Conservation (phyloP, 2,888 invertebrate genomes). For the Polydrusus cervinus region DNA sequence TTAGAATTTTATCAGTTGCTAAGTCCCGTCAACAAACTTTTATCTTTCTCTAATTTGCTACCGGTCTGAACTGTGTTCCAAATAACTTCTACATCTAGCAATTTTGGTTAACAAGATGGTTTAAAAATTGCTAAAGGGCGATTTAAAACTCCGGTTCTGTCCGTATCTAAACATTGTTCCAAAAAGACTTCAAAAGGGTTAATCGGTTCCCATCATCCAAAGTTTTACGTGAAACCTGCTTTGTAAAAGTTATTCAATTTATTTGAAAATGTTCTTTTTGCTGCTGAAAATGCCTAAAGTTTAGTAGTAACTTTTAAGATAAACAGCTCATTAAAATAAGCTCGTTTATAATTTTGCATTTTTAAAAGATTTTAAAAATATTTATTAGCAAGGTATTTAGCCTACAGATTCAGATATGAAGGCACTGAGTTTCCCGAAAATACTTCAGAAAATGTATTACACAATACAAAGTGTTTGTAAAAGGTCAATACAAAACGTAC, state of each 20-base stretch:
- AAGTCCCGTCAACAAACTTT: too few species aligned
- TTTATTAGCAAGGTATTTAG: not conserved
- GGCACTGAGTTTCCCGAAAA: too few species aligned
- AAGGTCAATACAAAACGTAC: too few species aligned
- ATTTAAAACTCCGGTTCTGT: too few species aligned
- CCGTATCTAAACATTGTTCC: not conserved
- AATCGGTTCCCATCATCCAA: slow-evolving; percentile 9
- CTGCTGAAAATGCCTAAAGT: not conserved
- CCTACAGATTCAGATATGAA: not conserved
- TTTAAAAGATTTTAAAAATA: not conserved
- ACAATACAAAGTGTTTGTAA: too few species aligned
- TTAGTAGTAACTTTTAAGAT: slow-evolving; percentile 15
- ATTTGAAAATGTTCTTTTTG: slow-evolving; percentile 16
- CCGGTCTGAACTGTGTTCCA: too few species aligned
- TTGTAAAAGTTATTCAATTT: slow-evolving; percentile 23
- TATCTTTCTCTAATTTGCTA: too few species aligned
- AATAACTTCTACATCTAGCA: too few species aligned
- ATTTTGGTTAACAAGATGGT: too few species aligned
- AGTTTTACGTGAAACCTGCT: slow-evolving; percentile 8
- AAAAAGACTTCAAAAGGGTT: slow-evolving; percentile 4
- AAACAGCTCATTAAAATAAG: slow-evolving; percentile 16
- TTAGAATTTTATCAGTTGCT: too few species aligned
- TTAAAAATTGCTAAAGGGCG: too few species aligned
- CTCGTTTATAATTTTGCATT: not conserved
- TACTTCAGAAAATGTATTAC: too few species aligned